phyloP scores from a whole-genome alignment of 1,140 invertebrate genomes.

The Oncopodura yosiiana region DNA sequence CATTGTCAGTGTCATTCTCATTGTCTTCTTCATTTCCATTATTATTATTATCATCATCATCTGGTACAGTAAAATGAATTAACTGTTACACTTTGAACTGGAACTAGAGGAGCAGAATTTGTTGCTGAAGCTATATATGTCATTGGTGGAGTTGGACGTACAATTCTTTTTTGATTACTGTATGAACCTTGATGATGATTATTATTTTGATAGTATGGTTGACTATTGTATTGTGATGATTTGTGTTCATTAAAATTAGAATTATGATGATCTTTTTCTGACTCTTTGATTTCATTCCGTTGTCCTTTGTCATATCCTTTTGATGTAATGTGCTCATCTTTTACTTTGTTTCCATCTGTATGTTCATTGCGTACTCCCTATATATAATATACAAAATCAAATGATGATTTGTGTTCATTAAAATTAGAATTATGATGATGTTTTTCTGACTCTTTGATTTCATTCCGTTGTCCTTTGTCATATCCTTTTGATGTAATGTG shows the following conservation, averaged over 20 bases:
- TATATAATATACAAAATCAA: slow-evolving; percentile 6
- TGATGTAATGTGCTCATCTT: slow-evolving; percentile 27
- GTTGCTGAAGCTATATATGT: no score
- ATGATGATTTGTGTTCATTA: no score
- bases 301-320: slow-evolving; percentile 27
- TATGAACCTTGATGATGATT: slow-evolving; percentile 33
- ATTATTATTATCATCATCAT: no score
- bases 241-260: slow-evolving; percentile 10
- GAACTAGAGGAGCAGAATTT: no score
- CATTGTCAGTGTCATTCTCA: no score
- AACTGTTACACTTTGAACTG: no score
- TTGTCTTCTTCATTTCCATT: no score
- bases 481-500: slow-evolving; percentile 20
- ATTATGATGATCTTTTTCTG: slow-evolving; percentile 19
- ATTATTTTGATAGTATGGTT: slow-evolving; percentile 21
- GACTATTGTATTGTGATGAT: background rate
- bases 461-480: slow-evolving; percentile 25
- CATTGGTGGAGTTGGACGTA: background rate
- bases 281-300: slow-evolving; percentile 13
- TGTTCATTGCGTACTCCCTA: slow-evolving; percentile 24
- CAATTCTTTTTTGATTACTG: slow-evolving; percentile 5
- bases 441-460: slow-evolving; percentile 18
- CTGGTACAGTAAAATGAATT: no score
- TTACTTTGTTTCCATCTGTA: slow-evolving; percentile 28
- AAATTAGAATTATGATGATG: no score